Conservation (phyloP, 2,113 vertebrate genomes). For the Jaculus jaculus region DNA sequence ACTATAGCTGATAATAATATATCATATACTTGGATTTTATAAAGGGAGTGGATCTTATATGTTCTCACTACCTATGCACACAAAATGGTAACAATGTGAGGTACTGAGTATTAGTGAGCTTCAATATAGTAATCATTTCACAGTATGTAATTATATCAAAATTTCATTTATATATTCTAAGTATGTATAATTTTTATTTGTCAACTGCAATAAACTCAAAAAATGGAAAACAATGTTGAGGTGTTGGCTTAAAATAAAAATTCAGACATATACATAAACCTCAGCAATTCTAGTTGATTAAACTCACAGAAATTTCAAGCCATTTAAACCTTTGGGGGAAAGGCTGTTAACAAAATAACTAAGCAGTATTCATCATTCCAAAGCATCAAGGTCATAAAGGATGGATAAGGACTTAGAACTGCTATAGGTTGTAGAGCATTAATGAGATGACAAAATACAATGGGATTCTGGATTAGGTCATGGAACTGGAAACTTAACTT, state of each 20-base stretch:
- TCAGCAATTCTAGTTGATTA: no score
- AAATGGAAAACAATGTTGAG: slow-evolving; percentile 3
- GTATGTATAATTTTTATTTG: neutral
- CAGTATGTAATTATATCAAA: neutral
- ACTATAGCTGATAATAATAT: neutral
- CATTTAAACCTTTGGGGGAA: slow-evolving; percentile 10
- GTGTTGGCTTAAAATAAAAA: slow-evolving; percentile 19
- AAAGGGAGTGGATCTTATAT: neutral
- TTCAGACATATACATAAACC: no score
- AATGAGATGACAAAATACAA: neutral
- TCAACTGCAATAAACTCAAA: neutral
- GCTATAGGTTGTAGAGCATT: neutral
- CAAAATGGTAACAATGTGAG: neutral
- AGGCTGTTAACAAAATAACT: slow-evolving; percentile 6
- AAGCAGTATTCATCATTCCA: neutral
- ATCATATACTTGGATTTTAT: neutral
- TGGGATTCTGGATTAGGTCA: neutral
- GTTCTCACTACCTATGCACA: neutral
- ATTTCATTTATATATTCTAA: neutral
- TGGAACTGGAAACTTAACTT: neutral
- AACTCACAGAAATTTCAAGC: no score
- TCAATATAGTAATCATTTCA: neutral
- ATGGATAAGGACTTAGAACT: neutral
- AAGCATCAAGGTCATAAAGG: neutral
- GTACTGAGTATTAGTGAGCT: neutral